Evolutionary conservation across 2,888 invertebrate genomes (phyloP), one percentile per base, ranked within the genome.

Genomic region (Bombyx huttoni): DNA sequence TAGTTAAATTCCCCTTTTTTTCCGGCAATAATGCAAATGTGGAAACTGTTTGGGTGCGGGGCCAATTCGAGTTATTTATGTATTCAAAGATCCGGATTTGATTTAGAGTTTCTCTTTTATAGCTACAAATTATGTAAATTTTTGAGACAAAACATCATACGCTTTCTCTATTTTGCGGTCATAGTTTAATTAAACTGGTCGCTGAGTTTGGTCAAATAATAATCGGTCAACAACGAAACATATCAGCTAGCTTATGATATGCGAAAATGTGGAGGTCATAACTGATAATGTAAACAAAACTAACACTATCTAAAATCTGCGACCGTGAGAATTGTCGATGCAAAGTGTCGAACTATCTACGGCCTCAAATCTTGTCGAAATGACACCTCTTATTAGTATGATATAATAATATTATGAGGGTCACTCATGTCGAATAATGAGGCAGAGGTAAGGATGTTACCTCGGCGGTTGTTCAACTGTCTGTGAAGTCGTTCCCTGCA

Each of bases 401-500:
- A 24, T n/a, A 52, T 33, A 49, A 46, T 51, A 47, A 34, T 13
- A 24, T 1, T 24, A 24, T 24, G 24, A 5, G 24, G 3, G 7
- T 10, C 40, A 40, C 40, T 40, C 40, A 40, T 10, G 40, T 40
- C 40, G 12, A 40, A 40, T 40, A 40, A 40, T 40, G 12, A 40
- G 40, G 40, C 40, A 3, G 40, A 14, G 35, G 34, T 34, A 34
- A 34, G 8, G 12, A 47, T 45, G 45, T 45, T 53, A 34, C 47
- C 53, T 47, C 49, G 62, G 62, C 62, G 53, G 69, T 67, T 67
- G 67, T 58, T 62, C 69, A 78, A 79, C 78, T 68, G 76, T 54
- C 71, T 76, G 78, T 79, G 68, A 81, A 73, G 73, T 67, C 75
- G 65, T 81, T 80, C 66, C 70, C 73, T 59, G 69, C 78, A 73